A percentile compares a stretch with the other conserved stretches of the same genome.
Conservation (phyloP, 1,140 invertebrate species). For the Ostrea denselamellosa region DNA sequence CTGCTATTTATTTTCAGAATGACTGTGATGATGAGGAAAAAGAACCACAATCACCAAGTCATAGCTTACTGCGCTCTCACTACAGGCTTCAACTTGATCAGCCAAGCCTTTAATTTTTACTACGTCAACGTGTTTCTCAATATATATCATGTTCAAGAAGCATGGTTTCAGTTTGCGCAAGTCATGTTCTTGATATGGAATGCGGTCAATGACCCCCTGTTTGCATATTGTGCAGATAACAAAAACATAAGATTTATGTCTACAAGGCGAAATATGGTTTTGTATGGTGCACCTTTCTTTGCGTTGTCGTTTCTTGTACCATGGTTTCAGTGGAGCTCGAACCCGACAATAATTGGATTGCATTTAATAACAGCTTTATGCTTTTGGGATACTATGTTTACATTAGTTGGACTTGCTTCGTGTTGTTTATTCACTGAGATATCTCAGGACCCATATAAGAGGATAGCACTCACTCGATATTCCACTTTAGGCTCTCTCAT, state of each 20-base stretch:
- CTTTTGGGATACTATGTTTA: constrained; percentile 80
- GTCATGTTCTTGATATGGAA: constrained; percentile 79
- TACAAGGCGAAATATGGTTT: constrained; percentile 74
- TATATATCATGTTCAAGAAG: constrained; percentile 76
- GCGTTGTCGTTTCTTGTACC: constrained; percentile 77
- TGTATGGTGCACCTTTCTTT: constrained; percentile 78
- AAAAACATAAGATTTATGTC: constrained; percentile 71
- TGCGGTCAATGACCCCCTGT: constrained; percentile 80
- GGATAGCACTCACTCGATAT: constrained; percentile 75
- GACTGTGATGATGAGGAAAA: not conserved
- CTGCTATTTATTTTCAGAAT: not conserved
- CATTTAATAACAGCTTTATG: constrained; percentile 78
- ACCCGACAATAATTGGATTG: constrained; percentile 64
- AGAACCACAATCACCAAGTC: not conserved
- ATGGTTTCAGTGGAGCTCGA: constrained; percentile 78
- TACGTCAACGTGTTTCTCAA: constrained; percentile 79
- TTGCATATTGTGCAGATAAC: constrained; percentile 78
- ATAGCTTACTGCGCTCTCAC: constrained; percentile 65
- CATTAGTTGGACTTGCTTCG: constrained; percentile 77
- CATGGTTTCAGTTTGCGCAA: constrained; percentile 79
- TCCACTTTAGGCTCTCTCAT: constrained; percentile 71
- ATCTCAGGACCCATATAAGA: constrained; percentile 69
- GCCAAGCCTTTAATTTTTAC: constrained; percentile 69
- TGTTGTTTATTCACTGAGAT: constrained; percentile 79
- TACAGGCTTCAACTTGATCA: constrained; percentile 66